A percentile compares a stretch with the other conserved stretches of the same genome.
Conservation (phyloP, 23 tunicate genomes). For the Pegea sp. region DNA sequence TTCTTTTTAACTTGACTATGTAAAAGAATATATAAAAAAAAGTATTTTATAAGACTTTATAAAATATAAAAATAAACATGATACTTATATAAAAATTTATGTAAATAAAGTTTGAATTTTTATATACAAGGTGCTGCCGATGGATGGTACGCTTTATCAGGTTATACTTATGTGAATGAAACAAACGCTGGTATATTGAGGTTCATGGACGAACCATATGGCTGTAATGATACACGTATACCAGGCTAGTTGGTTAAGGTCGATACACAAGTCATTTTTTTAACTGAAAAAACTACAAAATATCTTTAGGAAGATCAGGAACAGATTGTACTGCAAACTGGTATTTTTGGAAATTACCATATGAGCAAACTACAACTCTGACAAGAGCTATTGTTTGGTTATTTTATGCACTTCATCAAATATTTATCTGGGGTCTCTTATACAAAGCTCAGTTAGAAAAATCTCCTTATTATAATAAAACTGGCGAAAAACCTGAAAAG, state of each 20-base stretch:
- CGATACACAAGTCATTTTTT: too few species aligned
- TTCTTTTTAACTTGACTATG: too few species aligned
- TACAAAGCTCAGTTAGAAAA: slow-evolving; percentile 37
- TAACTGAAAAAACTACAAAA: not conserved
- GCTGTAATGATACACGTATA: slow-evolving; percentile 41
- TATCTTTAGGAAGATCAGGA: slow-evolving; percentile 26
- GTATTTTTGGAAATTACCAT: slow-evolving; percentile 98
- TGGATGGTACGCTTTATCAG: slow-evolving; percentile 78
- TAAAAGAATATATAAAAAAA: too few species aligned
- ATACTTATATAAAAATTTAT: too few species aligned
- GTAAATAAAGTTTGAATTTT: not conserved
- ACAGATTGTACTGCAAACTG: slow-evolving; percentile 33
- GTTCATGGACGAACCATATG: slow-evolving; percentile 51
- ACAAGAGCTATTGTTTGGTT: slow-evolving; percentile 85
- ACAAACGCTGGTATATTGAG: slow-evolving; percentile 13
- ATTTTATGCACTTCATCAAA: slow-evolving; percentile 68
- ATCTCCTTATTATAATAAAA: not conserved
- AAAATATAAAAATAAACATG: too few species aligned
- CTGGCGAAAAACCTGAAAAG: not conserved
- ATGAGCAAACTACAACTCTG: slow-evolving; percentile 18
- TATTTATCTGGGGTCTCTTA: slow-evolving; percentile 83
- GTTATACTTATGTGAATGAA: slow-evolving; percentile 28
- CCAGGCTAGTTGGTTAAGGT: too few species aligned
- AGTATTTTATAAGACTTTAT: too few species aligned
- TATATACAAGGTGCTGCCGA: slow-evolving; percentile 14